phyloP scores from a whole-genome alignment of 2,113 vertebrate genomes.

The Miniopterus natalensis region DNA sequence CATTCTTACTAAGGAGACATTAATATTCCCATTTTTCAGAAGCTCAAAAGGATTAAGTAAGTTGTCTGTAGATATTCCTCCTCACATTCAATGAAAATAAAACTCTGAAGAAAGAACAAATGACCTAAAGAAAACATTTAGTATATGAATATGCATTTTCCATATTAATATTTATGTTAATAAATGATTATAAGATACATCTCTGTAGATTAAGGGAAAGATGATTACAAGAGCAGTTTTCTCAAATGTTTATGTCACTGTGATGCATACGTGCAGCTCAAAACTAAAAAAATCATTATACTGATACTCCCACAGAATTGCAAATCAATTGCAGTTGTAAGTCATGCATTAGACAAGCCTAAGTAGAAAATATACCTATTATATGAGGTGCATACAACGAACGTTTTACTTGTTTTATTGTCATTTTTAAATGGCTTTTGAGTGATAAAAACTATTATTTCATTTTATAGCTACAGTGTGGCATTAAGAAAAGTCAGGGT shows the following conservation, averaged over 20 bases:
- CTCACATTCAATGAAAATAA: not conserved
- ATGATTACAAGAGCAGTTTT: conserved; percentile 59
- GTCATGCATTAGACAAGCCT: conserved; percentile 65
- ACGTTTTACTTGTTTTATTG: not conserved
- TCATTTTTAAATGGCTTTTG: conserved; percentile 66
- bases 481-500: not conserved
- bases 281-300: conserved; percentile 80
- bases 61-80: not conserved
- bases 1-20: not conserved
- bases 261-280: conserved; percentile 60
- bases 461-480: conserved; percentile 4
- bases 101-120: not conserved
- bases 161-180: conserved; percentile 49
- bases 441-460: conserved; percentile 51
- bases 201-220: conserved; percentile 51
- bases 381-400: conserved; percentile 19
- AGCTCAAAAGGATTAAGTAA: not conserved
- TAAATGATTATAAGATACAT: not conserved
- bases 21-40: not conserved
- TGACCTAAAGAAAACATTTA: conserved; percentile 14
- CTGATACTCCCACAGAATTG: conserved; percentile 74
- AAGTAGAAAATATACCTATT: conserved; percentile 70
- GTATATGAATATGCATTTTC: not conserved
- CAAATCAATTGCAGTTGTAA: conserved; percentile 79
- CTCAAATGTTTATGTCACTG: conserved; percentile 58